Evolutionary conservation across 1,140 invertebrate genomes (phyloP).

Genomic region (Drosophila grimshawi): DNA sequence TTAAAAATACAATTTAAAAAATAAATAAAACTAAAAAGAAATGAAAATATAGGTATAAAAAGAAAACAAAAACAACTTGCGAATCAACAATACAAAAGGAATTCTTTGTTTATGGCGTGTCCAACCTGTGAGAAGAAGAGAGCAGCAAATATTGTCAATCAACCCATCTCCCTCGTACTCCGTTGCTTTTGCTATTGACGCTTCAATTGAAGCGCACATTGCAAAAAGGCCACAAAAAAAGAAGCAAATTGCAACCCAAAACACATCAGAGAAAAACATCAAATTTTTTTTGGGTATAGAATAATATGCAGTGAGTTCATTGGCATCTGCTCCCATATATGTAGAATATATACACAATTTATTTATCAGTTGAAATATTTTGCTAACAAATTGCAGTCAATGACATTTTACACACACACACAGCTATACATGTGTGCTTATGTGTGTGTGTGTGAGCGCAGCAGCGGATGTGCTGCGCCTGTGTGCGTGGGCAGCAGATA

Average conservation of each 20-base stretch:
- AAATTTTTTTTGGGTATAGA: constrained; percentile 38
- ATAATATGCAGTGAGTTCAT: constrained; percentile 57
- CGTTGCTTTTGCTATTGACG: constrained; percentile 15
- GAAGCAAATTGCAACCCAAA: constrained; percentile 37
- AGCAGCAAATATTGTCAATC: constrained; percentile 21
- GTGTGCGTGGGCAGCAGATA: constrained; percentile 43
- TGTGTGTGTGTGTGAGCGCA: constrained; percentile 11
- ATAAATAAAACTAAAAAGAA: constrained; percentile 37
- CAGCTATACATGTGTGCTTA: constrained; percentile 34
- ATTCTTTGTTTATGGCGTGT: constrained; percentile 75
- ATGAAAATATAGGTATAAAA: constrained; percentile 11
- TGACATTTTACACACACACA: constrained; percentile 60
- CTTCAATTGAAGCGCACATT: constrained; percentile 70
- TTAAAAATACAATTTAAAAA: constrained; percentile 76
- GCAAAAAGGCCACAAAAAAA: constrained; percentile 37
- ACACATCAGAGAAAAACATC: constrained; percentile 7
- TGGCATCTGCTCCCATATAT: constrained; percentile 46
- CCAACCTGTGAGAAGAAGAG: constrained; percentile 61
- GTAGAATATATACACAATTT: constrained; percentile 65
- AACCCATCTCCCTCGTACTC: not conserved
- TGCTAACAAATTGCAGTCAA: constrained; percentile 84
- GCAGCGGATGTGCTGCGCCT: constrained; percentile 59
- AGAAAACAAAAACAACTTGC: constrained; percentile 35
- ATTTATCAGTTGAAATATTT: constrained; percentile 81
- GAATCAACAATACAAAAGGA: constrained; percentile 74